Conservation (phyloP, 1,140 invertebrate genomes). For the Rhyacophila brunnea region DNA sequence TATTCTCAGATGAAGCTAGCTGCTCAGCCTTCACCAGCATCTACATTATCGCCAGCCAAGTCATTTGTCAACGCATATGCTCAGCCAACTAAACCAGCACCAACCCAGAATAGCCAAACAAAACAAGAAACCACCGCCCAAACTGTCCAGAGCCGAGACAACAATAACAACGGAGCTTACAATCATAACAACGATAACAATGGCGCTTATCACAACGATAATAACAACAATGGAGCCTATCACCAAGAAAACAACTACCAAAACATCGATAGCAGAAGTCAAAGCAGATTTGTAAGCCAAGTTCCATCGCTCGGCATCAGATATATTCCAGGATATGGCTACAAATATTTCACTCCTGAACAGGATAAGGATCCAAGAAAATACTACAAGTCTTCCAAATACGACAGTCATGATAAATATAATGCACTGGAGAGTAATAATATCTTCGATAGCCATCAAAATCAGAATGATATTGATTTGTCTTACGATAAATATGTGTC, state of each 20-base stretch:
- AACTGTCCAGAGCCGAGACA: slow-evolving; percentile 25
- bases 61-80: slow-evolving; percentile 47
- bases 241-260: slow-evolving; percentile 40
- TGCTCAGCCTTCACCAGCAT: slow-evolving; percentile 39
- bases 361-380: slow-evolving; percentile 31
- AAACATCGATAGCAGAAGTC: slow-evolving; percentile 4
- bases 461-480: slow-evolving; percentile 27
- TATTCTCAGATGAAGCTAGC: slow-evolving; percentile 35
- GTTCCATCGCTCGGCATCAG: slow-evolving; percentile 26
- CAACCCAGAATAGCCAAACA: background rate
- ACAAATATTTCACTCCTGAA: slow-evolving; percentile 31
- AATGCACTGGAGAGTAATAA: slow-evolving; percentile 29
- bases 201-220: no score
- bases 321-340: slow-evolving; percentile 30
- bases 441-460: slow-evolving; percentile 17
- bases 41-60: slow-evolving; percentile 38
- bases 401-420: slow-evolving; percentile 19
- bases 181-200: no score
- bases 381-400: slow-evolving; percentile 20
- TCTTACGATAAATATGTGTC: slow-evolving; percentile 25
- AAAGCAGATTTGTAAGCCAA: slow-evolving; percentile 4
- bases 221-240: slow-evolving; percentile 32
- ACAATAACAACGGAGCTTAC: slow-evolving; percentile 9
- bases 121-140: slow-evolving; percentile 22
- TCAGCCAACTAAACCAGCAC: slow-evolving; percentile 31